Percentiles rank a stretch among this genome's conserved stretches.
These are phyloP conservation scores for Hydrolagus affinis DNA, from an alignment of 2,113 vertebrate genomes.

Conservation along the genomic window DNA sequence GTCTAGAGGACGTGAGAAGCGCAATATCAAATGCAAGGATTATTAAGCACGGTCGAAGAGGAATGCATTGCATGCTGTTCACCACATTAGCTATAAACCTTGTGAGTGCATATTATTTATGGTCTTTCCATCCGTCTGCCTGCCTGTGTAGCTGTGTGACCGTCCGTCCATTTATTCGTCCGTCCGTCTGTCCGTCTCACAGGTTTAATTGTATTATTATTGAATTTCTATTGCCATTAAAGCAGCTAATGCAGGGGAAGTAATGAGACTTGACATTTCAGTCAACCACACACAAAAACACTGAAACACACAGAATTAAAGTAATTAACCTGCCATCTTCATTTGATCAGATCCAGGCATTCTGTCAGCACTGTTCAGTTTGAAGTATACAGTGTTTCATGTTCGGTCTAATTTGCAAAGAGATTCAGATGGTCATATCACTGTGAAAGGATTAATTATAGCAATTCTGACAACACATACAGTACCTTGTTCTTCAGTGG, in stretches of 20 bases:
- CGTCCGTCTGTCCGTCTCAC: constrained; percentile 5
- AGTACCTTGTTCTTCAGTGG: constrained; percentile 6
- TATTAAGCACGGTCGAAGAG: too few species aligned
- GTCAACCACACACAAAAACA: constrained; percentile 31
- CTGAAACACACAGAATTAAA: constrained; percentile 32
- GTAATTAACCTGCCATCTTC: constrained; percentile 33
- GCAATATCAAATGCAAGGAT: too few species aligned
- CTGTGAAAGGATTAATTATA: constrained; percentile 28
- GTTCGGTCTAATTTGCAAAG: constrained; percentile 30
- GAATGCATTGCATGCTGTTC: not conserved
- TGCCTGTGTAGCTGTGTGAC: too few species aligned
- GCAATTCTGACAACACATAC: constrained; percentile 18
- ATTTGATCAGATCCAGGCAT: constrained; percentile 26
- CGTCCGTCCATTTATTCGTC: not conserved
- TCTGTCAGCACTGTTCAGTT: constrained; percentile 32
- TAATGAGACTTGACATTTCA: constrained; percentile 31
- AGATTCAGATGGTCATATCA: constrained; percentile 18
- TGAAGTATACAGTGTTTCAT: constrained; percentile 20
- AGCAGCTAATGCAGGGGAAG: constrained; percentile 25
- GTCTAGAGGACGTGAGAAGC: too few species aligned
- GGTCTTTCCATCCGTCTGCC: too few species aligned
- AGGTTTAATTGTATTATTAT: constrained; percentile 32
- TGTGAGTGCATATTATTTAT: not conserved
- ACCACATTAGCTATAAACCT: constrained; percentile 12
- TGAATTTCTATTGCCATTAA: constrained; percentile 32